A percentile compares a stretch with the other conserved stretches of the same genome.
phyloP scores from a whole-genome alignment of 2,888 invertebrate species.

The Hartigia nigra region DNA sequence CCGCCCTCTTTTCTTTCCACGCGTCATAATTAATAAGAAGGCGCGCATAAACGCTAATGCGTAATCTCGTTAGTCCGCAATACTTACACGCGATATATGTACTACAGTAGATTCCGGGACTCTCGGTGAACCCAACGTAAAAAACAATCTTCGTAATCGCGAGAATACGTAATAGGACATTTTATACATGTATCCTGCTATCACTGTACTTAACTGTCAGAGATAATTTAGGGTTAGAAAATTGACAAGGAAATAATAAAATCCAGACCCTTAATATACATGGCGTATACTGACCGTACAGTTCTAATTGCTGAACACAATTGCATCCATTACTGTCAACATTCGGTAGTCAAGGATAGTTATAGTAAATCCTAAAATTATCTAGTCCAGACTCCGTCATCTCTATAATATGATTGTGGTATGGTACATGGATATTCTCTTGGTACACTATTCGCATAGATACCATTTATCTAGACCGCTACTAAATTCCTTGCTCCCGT shows the following conservation, averaged over 20 bases:
- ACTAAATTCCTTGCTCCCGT: not conserved
- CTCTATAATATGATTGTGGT: not conserved
- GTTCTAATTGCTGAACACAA: not conserved
- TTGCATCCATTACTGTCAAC: not conserved
- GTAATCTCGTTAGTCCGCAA: slow-evolving; percentile 17
- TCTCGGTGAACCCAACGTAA: not conserved
- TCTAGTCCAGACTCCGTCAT: not conserved
- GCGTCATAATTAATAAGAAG: slow-evolving; percentile 38
- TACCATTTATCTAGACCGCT: not conserved
- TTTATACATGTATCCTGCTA: not conserved
- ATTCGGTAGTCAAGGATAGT: not conserved
- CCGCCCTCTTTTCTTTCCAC: slow-evolving; percentile 12
- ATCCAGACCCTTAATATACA: not conserved
- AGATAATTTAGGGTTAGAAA: not conserved
- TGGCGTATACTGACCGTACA: not conserved
- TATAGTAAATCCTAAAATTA: not conserved
- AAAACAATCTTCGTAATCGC: not conserved
- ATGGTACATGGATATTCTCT: not conserved
- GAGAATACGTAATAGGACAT: not conserved
- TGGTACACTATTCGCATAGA: not conserved
- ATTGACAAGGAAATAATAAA: not conserved
- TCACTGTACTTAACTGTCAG: not conserved
- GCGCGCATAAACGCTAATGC: slow-evolving; percentile 23
- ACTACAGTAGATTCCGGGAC: not conserved
- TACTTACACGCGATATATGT: not conserved